Evolutionary conservation across 2,888 invertebrate species (phyloP).

Genomic region (Brachypalpus laphriformis): DNA sequence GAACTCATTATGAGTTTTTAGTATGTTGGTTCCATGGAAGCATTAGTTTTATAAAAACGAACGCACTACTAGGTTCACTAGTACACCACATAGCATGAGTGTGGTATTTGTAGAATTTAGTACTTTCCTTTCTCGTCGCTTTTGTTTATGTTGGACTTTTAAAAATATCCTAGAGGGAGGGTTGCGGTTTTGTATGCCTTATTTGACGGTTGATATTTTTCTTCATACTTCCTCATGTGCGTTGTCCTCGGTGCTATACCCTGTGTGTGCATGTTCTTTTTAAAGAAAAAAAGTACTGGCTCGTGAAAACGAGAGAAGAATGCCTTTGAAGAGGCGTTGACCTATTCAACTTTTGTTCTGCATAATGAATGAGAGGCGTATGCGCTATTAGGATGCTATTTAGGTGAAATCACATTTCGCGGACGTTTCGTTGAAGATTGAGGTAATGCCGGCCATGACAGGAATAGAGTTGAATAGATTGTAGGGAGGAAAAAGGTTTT

Average conservation of each 20-base stretch:
- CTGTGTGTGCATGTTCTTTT: neutral
- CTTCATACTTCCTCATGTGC: conserved; percentile 35
- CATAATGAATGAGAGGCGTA: conserved; percentile 22
- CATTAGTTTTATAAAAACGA: conserved; percentile 1
- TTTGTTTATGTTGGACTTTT: conserved; percentile 60
- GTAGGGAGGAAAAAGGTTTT: neutral
- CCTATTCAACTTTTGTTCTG: conserved; percentile 73
- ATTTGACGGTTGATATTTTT: neutral
- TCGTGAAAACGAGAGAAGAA: conserved; percentile 17
- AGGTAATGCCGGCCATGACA: neutral
- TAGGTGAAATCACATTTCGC: conserved; percentile 56
- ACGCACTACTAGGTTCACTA: neutral
- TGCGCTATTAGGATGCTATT: conserved; percentile 43
- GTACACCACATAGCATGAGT: neutral
- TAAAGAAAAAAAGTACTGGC: neutral
- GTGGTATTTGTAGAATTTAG: conserved; percentile 2
- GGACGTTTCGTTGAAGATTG: conserved; percentile 9
- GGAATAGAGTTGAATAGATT: neutral
- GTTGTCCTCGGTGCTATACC: neutral
- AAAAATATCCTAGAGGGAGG: conserved; percentile 40
- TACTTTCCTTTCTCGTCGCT: neutral
- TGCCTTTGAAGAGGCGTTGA: conserved; percentile 71
- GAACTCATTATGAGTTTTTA: conserved; percentile 50
- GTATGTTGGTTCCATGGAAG: conserved; percentile 29
- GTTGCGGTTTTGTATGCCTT: neutral